Evolutionary conservation across 2,113 vertebrate species (phyloP), one percentile per base, ranked within the genome.

Genomic region (Hippocampus abdominalis): DNA sequence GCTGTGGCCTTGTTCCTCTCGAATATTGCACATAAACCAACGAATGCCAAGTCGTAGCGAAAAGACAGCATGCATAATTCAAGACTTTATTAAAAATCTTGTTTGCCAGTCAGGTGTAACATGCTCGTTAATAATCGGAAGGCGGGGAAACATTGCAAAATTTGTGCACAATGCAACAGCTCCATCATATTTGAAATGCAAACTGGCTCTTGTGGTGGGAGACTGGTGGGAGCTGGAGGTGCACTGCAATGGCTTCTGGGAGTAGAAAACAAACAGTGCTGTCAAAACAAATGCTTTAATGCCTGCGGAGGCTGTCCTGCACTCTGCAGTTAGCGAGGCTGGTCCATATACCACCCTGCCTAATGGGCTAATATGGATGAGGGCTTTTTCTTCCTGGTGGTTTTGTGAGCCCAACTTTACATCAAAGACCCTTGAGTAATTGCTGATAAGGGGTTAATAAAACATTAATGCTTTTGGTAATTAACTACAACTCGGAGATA

Each of bases 391-490:
- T 91, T 89, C 81, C 75, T 65, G 15, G 70, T 85, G 84, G 84
- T 90, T 94, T 93, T 91, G 84, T 87, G 90, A 92, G 86, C 78
- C 93, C 91, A 94, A 94, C 92, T 95, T 94, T 93, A 92, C 88
- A 93, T 94, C 89, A 93, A 93, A 95, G 92, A 88, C 81, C 85
- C 78, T 67, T 92, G 91, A 94, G 94, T 95, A 94, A 93, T 94
- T 95, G 91, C 93, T 92, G 92, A 94, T 94, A 94, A 93, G 92
- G 87, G 89, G 79, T 90, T 93, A 93, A 94, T 94, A 93, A 94
- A 95, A 92, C 85, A 93, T 92, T 90, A 92, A 93, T 92, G 89
- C 80, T 84, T 92, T 93, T 93, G 74, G 79, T 93, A 94, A 94
- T 95, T 94, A 94, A 89, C 87, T 91, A 86, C 64, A 75, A 81